These are phyloP conservation scores for Pholis gunnellus DNA, from an alignment of 2,113 vertebrate genomes.

Conservation along the genomic window DNA sequence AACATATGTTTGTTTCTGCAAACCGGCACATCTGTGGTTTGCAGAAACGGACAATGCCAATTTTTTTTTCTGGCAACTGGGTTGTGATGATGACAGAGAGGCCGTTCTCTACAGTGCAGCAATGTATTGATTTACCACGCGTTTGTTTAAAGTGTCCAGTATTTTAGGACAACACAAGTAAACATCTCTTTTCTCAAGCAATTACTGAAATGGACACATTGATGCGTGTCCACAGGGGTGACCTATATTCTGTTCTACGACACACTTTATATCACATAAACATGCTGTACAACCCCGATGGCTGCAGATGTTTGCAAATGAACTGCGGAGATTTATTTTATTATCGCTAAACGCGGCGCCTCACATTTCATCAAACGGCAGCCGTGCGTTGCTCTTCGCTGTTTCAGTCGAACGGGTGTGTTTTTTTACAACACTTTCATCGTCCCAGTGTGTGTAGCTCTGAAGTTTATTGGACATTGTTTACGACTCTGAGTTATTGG, in stretches of 20 bases:
- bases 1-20: background rate
- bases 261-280: conserved; percentile 26
- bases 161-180: conserved; percentile 11
- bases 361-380: conserved; percentile 16
- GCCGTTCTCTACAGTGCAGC: background rate
- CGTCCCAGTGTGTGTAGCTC: conserved; percentile 7
- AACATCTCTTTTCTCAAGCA: conserved; percentile 13
- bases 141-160: background rate
- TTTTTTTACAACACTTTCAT: conserved; percentile 14
- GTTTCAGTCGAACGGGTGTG: background rate
- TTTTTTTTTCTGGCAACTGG: background rate
- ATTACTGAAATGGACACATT: conserved; percentile 53
- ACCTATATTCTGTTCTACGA: conserved; percentile 32
- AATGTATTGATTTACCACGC: conserved; percentile 15
- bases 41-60: background rate
- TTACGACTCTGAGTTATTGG: conserved; percentile 30
- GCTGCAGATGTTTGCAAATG: background rate
- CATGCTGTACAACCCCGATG: background rate
- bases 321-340: conserved; percentile 20
- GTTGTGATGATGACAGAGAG: conserved; percentile 2
- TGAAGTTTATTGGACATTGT: conserved; percentile 44
- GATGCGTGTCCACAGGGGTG: conserved; percentile 25
- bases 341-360: background rate
- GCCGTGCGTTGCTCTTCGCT: conserved; percentile 1
- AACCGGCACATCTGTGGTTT: too few relatives aligned